Base-by-base conservation (phyloP, 2,113 vertebrate genomes). In the Aspiorhynchus laticeps region DNA sequence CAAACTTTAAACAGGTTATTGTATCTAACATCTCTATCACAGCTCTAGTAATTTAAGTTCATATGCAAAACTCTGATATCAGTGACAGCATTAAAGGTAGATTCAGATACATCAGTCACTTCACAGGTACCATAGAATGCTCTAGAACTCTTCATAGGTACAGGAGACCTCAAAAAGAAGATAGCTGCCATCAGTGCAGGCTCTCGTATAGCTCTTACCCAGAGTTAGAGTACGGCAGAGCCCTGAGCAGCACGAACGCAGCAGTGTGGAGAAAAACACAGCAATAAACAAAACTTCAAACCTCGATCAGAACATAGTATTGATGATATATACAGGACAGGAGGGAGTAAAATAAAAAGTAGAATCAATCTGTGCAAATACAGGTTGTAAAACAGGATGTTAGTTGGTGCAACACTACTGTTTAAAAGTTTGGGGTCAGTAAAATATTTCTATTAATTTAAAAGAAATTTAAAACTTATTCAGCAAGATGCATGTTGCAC, bases 201-300 rank as follows among this genome's bases (percentile, higher is more conserved):
- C 56, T 41, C 80, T 87, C 48, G 33, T 38, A 41, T 17, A 84
- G 38, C 24, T 86, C 89, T 90, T 90, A 90, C 89, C 89, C 88
- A 84, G 89, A 59, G 69, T 88, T 83, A 36, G 67, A 78, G 83
- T 89, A 90, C 9, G 83, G 88, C 76, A 90, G 81, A 89, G 89
- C 89, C 69, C 89, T 90, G 88, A 81, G 48, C 67, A 87, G 84
- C 84, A 61, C 84, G 2, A 71, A 19, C 1, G 82, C 82, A 84
- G 82, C 82, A 11, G 3, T 84, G 82, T 38, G 69, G 82, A 59
- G 31, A 59, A 84, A 74, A 51, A 51, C 46, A 51, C 48, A 90
- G 75, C 88, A 73, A 46, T 89, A 85, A 89, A 51, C 48, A 51
- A 48, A 76, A 75, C 43, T n/a, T 82, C 14, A 65, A 11, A 79